Evolutionary conservation across 2,113 vertebrate genomes (phyloP), one percentile per base, ranked within the genome.

Genomic region (Lasiurus borealis): DNA sequence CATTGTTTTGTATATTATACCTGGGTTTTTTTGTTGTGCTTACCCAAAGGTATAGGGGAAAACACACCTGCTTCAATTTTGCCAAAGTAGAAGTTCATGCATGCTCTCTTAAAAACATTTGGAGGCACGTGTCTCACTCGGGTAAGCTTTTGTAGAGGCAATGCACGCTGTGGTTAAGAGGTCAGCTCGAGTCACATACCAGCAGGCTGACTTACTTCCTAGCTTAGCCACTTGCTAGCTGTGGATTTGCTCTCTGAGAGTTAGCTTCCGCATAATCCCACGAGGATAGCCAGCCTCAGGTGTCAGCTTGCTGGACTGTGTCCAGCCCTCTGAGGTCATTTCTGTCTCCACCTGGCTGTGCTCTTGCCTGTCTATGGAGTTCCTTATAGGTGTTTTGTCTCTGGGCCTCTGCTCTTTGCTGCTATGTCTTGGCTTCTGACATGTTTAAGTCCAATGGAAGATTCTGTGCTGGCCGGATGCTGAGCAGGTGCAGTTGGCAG

Each of bases 91-190:
- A 85, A 14, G 48, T 66, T 64, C 36, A 1, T 21, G 15, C 8
- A 3, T 8, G 76, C 23, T 54, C 13, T 78, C 34, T 54, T 34
- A 14, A 18, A 13, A 48, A 7, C 4, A 3, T 15, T 15, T 19
- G 25, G 16, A 1, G n/a, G 21, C 40, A 11, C 0, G 0, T 8
- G 5, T 44, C 14, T 46, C 5, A 1, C 0, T 1, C 18, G 40
- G 3, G 5, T 4, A 18, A 18, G 82, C 59, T 71, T 71, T 14
- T 21, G 34, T 12, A 34, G 16, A 34, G 29, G 4, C 18, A 4
- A 6, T 9, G 25, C 8, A 7, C 29, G 1, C 12, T 11, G 27
- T 13, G 78, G 14, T 5, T 23, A 10, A 72, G 71, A 14, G 21
- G 27, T n/a, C 31, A 71, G 62, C 44, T 46, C 40, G 4, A 2